Percentiles rank a stretch among this genome's conserved stretches.
These are phyloP conservation scores for Ophonus ardosiacus DNA, from an alignment of 2,888 invertebrate species.

Conservation along the genomic window DNA sequence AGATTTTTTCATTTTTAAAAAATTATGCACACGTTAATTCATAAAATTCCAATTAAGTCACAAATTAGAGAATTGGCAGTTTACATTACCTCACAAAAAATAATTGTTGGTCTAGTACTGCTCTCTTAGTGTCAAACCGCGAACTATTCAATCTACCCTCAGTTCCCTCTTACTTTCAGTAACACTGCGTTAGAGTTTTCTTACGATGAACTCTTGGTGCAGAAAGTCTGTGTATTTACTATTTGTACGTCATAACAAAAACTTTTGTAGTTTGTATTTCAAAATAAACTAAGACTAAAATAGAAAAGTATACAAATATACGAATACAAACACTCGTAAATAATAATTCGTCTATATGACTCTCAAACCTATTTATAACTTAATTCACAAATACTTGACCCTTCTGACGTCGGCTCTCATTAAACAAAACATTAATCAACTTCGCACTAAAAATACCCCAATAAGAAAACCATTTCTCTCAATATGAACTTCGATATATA, in stretches of 20 bases:
- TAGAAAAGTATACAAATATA: neutral
- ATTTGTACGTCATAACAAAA: neutral
- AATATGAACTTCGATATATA: neutral
- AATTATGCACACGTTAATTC: too few species aligned
- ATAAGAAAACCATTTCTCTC: neutral
- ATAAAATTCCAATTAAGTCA: too few species aligned
- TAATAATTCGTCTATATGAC: neutral
- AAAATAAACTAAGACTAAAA: neutral
- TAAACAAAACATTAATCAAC: neutral
- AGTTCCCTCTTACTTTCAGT: too few species aligned
- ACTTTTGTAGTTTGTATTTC: neutral
- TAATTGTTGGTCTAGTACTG: too few species aligned
- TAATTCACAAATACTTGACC: conserved; percentile 5
- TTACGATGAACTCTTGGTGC: neutral
- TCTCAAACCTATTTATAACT: conserved; percentile 9
- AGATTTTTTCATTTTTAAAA: too few species aligned
- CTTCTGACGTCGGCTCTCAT: neutral
- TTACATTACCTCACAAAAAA: too few species aligned
- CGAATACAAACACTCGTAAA: neutral
- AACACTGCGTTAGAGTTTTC: neutral
- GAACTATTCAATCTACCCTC: too few species aligned
- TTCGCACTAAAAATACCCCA: neutral
- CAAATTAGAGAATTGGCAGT: too few species aligned
- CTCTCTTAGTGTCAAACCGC: too few species aligned
- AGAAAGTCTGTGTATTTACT: neutral